Evolutionary conservation across 1,140 invertebrate species (phyloP).

Genomic region (Drosophila miranda): DNA sequence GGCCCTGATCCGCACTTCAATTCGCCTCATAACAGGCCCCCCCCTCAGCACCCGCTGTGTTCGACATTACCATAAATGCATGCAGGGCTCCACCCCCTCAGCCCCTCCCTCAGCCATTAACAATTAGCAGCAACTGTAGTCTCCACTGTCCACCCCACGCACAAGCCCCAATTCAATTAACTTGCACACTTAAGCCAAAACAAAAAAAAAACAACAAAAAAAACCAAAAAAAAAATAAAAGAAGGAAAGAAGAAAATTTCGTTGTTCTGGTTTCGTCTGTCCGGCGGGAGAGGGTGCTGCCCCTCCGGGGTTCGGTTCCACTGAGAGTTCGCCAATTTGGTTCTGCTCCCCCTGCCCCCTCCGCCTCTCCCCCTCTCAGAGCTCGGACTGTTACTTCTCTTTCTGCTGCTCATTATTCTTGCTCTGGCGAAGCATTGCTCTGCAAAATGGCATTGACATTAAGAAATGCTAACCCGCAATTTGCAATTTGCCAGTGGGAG

Average conservation of each 20-base stretch:
- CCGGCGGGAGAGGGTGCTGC: not conserved
- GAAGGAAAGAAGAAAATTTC: constrained; percentile 1
- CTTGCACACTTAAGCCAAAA: constrained; percentile 51
- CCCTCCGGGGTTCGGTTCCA: not conserved
- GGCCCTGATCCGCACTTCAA: constrained; percentile 33
- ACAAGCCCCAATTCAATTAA: constrained; percentile 57
- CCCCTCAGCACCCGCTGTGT: constrained; percentile 13
- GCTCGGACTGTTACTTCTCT: not conserved
- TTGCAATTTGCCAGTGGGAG: constrained; percentile 44
- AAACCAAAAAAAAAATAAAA: constrained; percentile 4
- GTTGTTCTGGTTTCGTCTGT: constrained; percentile 4
- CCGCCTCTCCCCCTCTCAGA: not conserved
- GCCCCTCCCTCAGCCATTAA: constrained; percentile 35
- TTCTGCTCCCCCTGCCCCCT: constrained; percentile 8
- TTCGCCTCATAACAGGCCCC: constrained; percentile 8
- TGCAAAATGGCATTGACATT: constrained; percentile 55
- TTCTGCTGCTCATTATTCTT: constrained; percentile 1
- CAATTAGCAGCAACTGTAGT: constrained; percentile 49
- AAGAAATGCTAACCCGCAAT: constrained; percentile 64
- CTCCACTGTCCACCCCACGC: constrained; percentile 6
- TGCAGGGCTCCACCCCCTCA: constrained; percentile 28
- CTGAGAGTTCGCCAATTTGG: constrained; percentile 27
- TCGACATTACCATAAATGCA: constrained; percentile 55
- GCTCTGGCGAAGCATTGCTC: constrained; percentile 2
- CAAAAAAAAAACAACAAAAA: not conserved